Base-by-base conservation (phyloP, 2,888 invertebrate species). In the Drosophila demipolita region DNA sequence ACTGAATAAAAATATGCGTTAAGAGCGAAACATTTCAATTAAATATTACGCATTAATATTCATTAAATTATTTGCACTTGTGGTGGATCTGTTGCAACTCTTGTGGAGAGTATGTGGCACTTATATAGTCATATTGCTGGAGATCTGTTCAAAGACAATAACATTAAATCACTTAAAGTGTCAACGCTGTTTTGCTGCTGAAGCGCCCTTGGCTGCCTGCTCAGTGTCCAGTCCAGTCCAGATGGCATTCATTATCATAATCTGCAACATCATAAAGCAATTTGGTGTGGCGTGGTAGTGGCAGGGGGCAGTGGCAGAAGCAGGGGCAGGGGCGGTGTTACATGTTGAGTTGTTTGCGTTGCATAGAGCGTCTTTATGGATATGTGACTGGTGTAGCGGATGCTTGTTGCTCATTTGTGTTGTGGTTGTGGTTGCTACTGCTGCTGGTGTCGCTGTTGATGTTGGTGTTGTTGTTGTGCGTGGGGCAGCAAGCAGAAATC, bases 91-190 rank as follows among this genome's bases (percentile, higher is more conserved):
- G 29, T 8, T 23, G 23, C 2, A 3, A 9, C 32, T n/a, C 32
- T 23, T 12, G 15, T 33, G n/a, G 38, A 33, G 4, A 33, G 32
- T 53, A 32, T 58, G 26, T 52, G 59, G 32, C 36, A 40, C 57
- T 49, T 49, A 23, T 48, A 48, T 38, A 15, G 40, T 48, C 50
- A 53, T 35, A 49, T 62, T 49, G 62, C 59, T 55, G 57, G 35
- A 42, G 40, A 62, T 49, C 73, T 69, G 67, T 66, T 63, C 69
- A 58, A 80, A 80, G 88, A 90, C 91, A 88, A 91, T 91, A 88
- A 91, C 91, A 90, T 92, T 91, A 91, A 91, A 91, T 92, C 92
- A 91, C 92, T 92, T 91, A 85, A 91, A 90, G 91, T 92, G 91
- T 91, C 91, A 91, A 85, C 80, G 67, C 63, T 59, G 79, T 64